phyloP scores from a whole-genome alignment of 2,888 invertebrate genomes.

The Papilio demoleus region DNA sequence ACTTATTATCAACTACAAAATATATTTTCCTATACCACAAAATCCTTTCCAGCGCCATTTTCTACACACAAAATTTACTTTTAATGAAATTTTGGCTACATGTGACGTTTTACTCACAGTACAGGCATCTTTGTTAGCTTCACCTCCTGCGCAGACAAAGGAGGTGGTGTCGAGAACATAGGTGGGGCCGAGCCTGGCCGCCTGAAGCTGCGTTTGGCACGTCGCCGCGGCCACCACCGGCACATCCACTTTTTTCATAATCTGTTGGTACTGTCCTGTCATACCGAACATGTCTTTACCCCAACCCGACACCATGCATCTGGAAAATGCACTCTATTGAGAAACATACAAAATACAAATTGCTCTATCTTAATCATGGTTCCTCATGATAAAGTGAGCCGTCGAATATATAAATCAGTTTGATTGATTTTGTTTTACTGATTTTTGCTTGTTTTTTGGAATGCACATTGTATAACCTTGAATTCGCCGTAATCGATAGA shows the following conservation, averaged over 20 bases:
- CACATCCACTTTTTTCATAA: slow-evolving; percentile 90
- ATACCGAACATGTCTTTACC: slow-evolving; percentile 90
- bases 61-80: not conserved
- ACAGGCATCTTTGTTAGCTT: slow-evolving; percentile 90
- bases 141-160: slow-evolving; percentile 92
- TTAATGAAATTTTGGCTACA: not conserved
- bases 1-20: too few relatives aligned
- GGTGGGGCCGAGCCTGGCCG: slow-evolving; percentile 85
- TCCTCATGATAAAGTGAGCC: too few relatives aligned
- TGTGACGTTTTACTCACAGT: slow-evolving; percentile 81
- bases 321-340: slow-evolving; percentile 45
- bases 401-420: too few relatives aligned
- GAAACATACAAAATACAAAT: not conserved
- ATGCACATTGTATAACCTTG: too few relatives aligned
- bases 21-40: not conserved
- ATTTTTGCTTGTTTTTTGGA: too few relatives aligned
- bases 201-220: slow-evolving; percentile 86
- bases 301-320: slow-evolving; percentile 92
- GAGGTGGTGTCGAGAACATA: slow-evolving; percentile 86
- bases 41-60: not conserved
- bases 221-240: slow-evolving; percentile 85
- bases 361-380: too few relatives aligned
- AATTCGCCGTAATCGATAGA: too few relatives aligned
- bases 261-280: slow-evolving; percentile 84
- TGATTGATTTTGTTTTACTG: too few relatives aligned